Conservation (phyloP, 2,888 invertebrate genomes). For the Dichetophora obliterata region DNA sequence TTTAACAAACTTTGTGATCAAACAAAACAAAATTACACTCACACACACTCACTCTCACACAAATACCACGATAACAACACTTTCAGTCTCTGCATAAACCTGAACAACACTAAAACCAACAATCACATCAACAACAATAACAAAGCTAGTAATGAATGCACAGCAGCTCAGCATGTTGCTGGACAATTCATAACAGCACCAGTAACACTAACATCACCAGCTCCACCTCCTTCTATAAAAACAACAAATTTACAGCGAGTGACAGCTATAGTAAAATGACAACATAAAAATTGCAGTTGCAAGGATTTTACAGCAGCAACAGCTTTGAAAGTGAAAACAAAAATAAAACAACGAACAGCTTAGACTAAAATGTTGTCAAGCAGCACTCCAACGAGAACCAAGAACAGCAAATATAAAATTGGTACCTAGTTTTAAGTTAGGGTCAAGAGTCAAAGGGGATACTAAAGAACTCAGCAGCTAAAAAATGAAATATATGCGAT, state of each 20-base stretch:
- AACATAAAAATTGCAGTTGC: not conserved
- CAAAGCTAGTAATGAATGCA: not conserved
- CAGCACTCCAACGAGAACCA: conserved; percentile 1
- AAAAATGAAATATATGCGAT: not conserved
- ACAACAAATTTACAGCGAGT: conserved; percentile 1
- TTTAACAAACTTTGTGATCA: not conserved
- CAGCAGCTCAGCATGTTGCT: conserved; percentile 13
- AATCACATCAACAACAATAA: conserved; percentile 34
- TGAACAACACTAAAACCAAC: conserved; percentile 4
- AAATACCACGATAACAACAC: not conserved
- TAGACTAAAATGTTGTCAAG: conserved; percentile 28
- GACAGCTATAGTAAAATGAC: not conserved
- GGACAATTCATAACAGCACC: conserved; percentile 31
- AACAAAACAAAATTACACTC: not conserved
- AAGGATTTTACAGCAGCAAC: not conserved
- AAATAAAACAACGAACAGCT: conserved; percentile 3
- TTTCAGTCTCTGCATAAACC: conserved; percentile 1
- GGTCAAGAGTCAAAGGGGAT: not conserved
- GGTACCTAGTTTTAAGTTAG: not conserved
- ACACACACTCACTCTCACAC: conserved; percentile 4
- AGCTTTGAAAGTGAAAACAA: not conserved
- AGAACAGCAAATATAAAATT: not conserved
- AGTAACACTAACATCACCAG: too few species aligned
- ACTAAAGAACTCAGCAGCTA: not conserved
- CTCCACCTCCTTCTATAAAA: not conserved